phyloP scores from a whole-genome alignment of 1,140 invertebrate genomes.

The Cherax quadricarinatus region DNA sequence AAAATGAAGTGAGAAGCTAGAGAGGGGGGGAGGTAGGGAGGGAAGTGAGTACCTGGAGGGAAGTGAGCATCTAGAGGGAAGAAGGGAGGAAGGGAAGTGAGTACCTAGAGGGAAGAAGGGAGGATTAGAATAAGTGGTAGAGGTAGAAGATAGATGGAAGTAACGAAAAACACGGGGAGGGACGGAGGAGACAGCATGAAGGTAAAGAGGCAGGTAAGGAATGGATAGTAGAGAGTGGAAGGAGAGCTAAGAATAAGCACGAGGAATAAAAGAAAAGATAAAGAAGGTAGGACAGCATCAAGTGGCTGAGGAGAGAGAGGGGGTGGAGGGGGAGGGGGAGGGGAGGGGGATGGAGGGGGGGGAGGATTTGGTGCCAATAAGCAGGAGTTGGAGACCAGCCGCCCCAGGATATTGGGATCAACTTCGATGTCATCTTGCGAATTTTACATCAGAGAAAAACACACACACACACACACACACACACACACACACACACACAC shows the following conservation, averaged over 20 bases:
- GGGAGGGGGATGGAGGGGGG: background rate
- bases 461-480: background rate
- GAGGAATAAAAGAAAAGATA: background rate
- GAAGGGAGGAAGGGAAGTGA: too few species aligned
- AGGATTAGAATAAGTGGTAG: background rate
- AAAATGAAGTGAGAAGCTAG: too few species aligned
- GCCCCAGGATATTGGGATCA: slow-evolving; percentile 45
- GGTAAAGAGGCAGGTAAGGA: too few species aligned
- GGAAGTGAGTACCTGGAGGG: too few species aligned
- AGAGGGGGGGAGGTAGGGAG: too few species aligned
- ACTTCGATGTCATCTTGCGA: slow-evolving; percentile 38
- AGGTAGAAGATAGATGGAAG: background rate
- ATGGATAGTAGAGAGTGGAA: too few species aligned
- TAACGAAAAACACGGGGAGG: background rate
- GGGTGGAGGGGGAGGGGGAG: background rate
- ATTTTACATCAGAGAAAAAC: slow-evolving; percentile 40
- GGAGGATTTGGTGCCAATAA: slow-evolving; percentile 51
- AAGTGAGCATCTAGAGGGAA: too few species aligned
- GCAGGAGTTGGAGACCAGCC: slow-evolving; percentile 12
- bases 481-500: too few species aligned
- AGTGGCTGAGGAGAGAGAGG: background rate
- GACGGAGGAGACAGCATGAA: background rate
- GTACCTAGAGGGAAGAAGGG: too few species aligned
- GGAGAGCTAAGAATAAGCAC: too few species aligned
- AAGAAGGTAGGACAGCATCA: background rate